Percentiles rank a stretch among this genome's conserved stretches.
phyloP scores from a whole-genome alignment of 35 echinoderm and acorn worm species.

The Ophiothrix spiculata region DNA sequence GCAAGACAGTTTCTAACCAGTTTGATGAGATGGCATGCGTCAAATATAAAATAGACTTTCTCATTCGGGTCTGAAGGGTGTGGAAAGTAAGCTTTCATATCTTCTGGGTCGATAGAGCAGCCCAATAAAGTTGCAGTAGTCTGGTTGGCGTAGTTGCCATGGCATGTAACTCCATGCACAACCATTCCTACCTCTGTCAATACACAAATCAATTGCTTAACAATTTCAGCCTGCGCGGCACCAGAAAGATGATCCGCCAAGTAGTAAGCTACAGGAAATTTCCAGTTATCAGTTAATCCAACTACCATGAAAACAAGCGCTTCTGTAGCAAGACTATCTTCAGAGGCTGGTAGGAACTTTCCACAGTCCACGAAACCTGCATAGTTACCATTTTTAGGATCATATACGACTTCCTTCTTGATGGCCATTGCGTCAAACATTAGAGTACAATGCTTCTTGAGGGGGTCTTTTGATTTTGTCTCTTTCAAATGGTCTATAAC shows the following conservation, averaged over 20 bases:
- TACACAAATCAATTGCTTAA: slow-evolving; percentile 35
- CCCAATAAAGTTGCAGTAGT: slow-evolving; percentile 41
- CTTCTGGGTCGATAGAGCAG: slow-evolving; percentile 41
- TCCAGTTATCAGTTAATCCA: slow-evolving; percentile 46
- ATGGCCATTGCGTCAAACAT: slow-evolving; percentile 64
- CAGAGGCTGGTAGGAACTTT: slow-evolving; percentile 23
- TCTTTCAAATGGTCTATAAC: slow-evolving; percentile 47
- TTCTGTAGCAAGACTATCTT: slow-evolving; percentile 49
- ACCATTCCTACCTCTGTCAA: slow-evolving; percentile 46
- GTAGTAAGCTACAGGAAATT: slow-evolving; percentile 58
- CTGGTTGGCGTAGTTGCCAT: slow-evolving; percentile 59
- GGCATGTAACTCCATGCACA: slow-evolving; percentile 58
- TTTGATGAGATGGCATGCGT: slow-evolving; percentile 44
- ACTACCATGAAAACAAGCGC: slow-evolving; percentile 64
- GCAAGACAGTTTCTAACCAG: slow-evolving; percentile 31
- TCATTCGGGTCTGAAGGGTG: slow-evolving; percentile 44
- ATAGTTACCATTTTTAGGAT: slow-evolving; percentile 48
- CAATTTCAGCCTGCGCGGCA: slow-evolving; percentile 42
- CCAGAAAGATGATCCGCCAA: slow-evolving; percentile 47
- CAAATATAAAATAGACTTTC: slow-evolving; percentile 64
- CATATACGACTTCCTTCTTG: slow-evolving; percentile 59
- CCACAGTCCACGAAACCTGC: slow-evolving; percentile 57
- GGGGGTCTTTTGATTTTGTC: slow-evolving; percentile 4
- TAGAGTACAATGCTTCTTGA: slow-evolving; percentile 49
- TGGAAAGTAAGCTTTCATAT: slow-evolving; percentile 29